A percentile compares a stretch with the other conserved stretches of the same genome.
phyloP scores from a whole-genome alignment of 2,888 invertebrate genomes.

The Meiosimyza decipiens region DNA sequence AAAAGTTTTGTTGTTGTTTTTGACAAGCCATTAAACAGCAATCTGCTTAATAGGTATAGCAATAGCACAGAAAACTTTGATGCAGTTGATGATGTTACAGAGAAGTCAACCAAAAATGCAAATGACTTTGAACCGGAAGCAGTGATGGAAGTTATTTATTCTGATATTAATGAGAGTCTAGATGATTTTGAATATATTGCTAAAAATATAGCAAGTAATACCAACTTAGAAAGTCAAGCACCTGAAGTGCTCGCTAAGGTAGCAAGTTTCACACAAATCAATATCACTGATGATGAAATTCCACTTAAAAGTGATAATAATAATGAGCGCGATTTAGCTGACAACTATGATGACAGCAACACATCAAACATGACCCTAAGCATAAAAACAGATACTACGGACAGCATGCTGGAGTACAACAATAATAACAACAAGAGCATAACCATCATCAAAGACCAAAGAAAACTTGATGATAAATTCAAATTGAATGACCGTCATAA shows the following conservation, averaged over 20 bases:
- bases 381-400: slow-evolving; percentile 21
- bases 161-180: not conserved
- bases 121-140: not conserved
- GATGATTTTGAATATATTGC: not conserved
- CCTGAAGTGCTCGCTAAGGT: not conserved
- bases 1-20: slow-evolving; percentile 41
- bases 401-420: slow-evolving; percentile 24
- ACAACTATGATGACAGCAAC: slow-evolving; percentile 55
- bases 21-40: slow-evolving; percentile 64
- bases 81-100: slow-evolving; percentile 52
- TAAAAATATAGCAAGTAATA: no score
- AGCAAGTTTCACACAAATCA: slow-evolving; percentile 7
- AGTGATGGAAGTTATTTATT: slow-evolving; percentile 1
- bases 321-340: slow-evolving; percentile 61
- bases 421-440: slow-evolving; percentile 31
- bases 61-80: slow-evolving; percentile 34
- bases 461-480: slow-evolving; percentile 46
- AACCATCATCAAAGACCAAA: slow-evolving; percentile 22
- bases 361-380: slow-evolving; percentile 39
- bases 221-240: no score
- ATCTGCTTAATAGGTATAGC: slow-evolving; percentile 48
- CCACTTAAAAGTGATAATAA: slow-evolving; percentile 49
- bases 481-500: slow-evolving; percentile 46
- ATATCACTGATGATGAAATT: slow-evolving; percentile 14
- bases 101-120: slow-evolving; percentile 50